A percentile compares a stretch with the other conserved stretches of the same genome.
phyloP scores from a whole-genome alignment of 1,140 invertebrate species.

The Drosophila miranda region DNA sequence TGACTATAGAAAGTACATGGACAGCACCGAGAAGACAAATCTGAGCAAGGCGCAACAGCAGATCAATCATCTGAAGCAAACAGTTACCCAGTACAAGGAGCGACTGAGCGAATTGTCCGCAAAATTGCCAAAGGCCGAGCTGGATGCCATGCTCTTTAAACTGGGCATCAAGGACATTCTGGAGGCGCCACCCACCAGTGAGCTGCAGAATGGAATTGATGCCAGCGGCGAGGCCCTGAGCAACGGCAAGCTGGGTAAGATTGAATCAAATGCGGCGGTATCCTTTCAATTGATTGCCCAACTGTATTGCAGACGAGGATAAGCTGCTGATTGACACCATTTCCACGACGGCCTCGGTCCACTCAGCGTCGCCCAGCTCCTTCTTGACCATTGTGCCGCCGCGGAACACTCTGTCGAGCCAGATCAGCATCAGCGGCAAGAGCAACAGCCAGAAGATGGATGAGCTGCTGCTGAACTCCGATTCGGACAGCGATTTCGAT shows the following conservation, averaged over 20 bases:
- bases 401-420: constrained; percentile 85
- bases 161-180: constrained; percentile 77
- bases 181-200: constrained; percentile 60
- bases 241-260: constrained; percentile 73
- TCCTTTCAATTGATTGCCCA: not conserved
- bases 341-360: constrained; percentile 68
- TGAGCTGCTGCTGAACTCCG: constrained; percentile 90
- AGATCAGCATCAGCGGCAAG: constrained; percentile 82
- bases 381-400: constrained; percentile 87
- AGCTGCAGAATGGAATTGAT: constrained; percentile 48
- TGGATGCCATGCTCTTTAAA: constrained; percentile 74
- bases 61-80: constrained; percentile 83
- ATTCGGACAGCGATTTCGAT: constrained; percentile 91
- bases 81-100: constrained; percentile 83
- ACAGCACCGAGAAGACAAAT: constrained; percentile 83
- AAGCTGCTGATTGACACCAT: constrained; percentile 79
- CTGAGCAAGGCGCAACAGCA: constrained; percentile 84
- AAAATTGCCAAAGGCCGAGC: constrained; percentile 79
- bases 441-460: constrained; percentile 91
- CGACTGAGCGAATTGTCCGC: constrained; percentile 82
- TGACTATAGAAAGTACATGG: constrained; percentile 71
- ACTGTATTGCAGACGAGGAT: constrained; percentile 74
- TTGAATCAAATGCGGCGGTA: not conserved
- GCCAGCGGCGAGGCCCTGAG: constrained; percentile 44
- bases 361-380: constrained; percentile 63